These are phyloP conservation scores for Microplitis mediator DNA, from an alignment of 1,140 invertebrate genomes.

Conservation along the genomic window DNA sequence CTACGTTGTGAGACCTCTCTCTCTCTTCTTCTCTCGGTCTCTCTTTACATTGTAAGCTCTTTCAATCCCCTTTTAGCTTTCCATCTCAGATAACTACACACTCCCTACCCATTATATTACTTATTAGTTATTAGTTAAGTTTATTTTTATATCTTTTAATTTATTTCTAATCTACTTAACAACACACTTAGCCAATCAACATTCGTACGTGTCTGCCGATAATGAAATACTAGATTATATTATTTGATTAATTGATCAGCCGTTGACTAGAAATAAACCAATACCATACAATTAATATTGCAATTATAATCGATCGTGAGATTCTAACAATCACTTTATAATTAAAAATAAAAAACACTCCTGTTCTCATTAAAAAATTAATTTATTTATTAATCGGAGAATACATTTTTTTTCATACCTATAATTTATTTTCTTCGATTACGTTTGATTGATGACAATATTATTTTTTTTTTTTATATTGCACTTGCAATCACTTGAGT, in stretches of 20 bases:
- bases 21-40: not conserved
- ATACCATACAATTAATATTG: not conserved
- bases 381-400: no score
- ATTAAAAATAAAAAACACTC: no score
- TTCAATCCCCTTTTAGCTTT: not conserved
- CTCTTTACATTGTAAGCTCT: not conserved
- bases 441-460: no score
- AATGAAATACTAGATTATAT: conserved; percentile 10
- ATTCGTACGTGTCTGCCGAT: conserved; percentile 25
- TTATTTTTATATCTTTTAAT: conserved; percentile 13
- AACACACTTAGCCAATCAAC: not conserved
- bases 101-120: not conserved
- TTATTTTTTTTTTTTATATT: no score
- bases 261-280: conserved; percentile 4
- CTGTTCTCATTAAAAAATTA: no score
- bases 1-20: not conserved
- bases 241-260: conserved; percentile 27
- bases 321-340: no score
- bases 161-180: not conserved
- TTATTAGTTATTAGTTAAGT: conserved; percentile 17
- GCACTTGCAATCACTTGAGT: no score
- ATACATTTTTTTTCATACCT: no score
- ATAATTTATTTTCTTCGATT: no score
- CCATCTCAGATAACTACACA: not conserved
- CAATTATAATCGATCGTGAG: no score